Evolutionary conservation across 2,888 invertebrate species (phyloP), one percentile per base, ranked within the genome.

Genomic region (Rotaria magnacalcarata): DNA sequence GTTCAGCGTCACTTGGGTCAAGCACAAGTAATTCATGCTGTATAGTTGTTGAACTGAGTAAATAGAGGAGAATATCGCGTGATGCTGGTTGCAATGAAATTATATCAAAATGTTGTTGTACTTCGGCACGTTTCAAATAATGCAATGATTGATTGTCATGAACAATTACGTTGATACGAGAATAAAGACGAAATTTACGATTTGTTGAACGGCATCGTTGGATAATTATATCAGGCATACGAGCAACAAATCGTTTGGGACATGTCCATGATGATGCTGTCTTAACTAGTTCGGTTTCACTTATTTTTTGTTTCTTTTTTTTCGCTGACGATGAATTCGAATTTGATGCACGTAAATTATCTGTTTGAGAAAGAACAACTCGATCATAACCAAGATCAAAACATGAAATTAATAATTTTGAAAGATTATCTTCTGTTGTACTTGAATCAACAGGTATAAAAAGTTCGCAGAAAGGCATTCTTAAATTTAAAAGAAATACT

Each of bases 401-500:
- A 80, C 80, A 80, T 14, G 80, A 47, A 19, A 80, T 80, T 14
- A 80, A n/a, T 11, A 80, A 41, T 43, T 80, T 80, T n/a, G 80
- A 80, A 14, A 80, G 43, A n/a, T 2, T 0, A 47, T 43, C 14
- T 47, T 47, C 43, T 14, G 47, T 43, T 43, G 80, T 80, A 47
- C 47, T 80, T n/a, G 47, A 80, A 47, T 80, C 80, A 47, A 80
- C 47, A 24, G 80, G 47, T 8, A 80, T 47, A 80, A 1, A n/a
- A 24, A 80, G 80, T 80, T 80, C 80, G 47, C 80, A 80, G 19
- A 80, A 80, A n/a, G 80, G 47, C 80, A 80, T 80, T 47, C n/a
- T 21, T 6, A 75, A 27, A 50, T 11, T 50, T 11, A 11, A 50
- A 11, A 8, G 14, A 34, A 34, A 34, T 34, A 34, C 34, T 34